Base-by-base conservation (phyloP, 2,797 vertebrate genomes). In the Muscicapa comitata region DNA sequence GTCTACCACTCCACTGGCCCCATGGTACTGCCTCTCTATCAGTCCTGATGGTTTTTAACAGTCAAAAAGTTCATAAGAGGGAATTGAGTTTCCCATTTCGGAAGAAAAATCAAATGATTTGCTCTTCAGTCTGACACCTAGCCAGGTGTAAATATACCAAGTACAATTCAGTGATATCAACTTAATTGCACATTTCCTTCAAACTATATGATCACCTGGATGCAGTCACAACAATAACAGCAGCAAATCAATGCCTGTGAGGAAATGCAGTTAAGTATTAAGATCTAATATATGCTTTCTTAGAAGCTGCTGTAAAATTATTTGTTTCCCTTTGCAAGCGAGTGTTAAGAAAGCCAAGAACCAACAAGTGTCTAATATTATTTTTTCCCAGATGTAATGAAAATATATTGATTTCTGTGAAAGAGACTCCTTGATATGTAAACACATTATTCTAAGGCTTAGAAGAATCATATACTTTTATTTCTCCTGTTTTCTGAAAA, bases 231-330 rank as follows among this genome's bases (percentile, higher is more conserved):
- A 91, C 54, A 96, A 62, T 58, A 93, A 88, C 58, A 94, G 53
- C 25, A 81, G 71, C 63, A 95, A 96, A 97, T 97, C 86, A 94
- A 92, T 95, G 91, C 92, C 94, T 84, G 58, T 72, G 83, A 95
- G 86, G 66, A 96, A 97, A 98, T 68, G n/a, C 83, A 96, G 94
- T 97, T 96, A 97, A 96, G 78, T 96, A 96, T 89, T 95, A 93
- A 96, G 87, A 96, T 91, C 67, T 93, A 97, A 97, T 97, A 93
- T 85, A 85, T 24, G 26, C 26, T 84, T 20, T 72, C 84, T 92
- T 94, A 54, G 83, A 96, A 97, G 65, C 62, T 96, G 74, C 92
- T 97, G 72, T 93, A 95, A 96, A 97, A 87, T 94, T 96, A 61
- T 97, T 95, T 96, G 83, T 88, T 97, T 96, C 45, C 51, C 37